These are phyloP conservation scores for Cheirogaleus major DNA, from an alignment of 2,797 vertebrate species.

Conservation along the genomic window DNA sequence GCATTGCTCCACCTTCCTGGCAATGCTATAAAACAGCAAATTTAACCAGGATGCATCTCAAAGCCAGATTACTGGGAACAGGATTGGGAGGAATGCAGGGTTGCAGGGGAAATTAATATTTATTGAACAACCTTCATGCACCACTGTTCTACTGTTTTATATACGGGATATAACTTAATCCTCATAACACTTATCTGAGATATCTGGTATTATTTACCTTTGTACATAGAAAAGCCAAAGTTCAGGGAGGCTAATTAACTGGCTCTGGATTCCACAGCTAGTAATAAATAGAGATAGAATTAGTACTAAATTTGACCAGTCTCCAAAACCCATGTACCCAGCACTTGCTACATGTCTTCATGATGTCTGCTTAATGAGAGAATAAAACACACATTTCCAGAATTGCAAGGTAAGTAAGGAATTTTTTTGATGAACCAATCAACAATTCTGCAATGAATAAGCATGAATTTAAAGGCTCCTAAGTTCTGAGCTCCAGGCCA, in stretches of 20 bases:
- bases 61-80: background rate
- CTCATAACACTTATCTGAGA: background rate
- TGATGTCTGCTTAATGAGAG: background rate
- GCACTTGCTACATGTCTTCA: background rate
- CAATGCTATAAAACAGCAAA: conserved; percentile 1
- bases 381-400: conserved; percentile 10
- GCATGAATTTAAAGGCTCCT: background rate
- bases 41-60: background rate
- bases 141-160: conserved; percentile 56
- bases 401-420: background rate
- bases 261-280: background rate
- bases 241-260: conserved; percentile 27
- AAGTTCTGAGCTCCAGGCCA: background rate
- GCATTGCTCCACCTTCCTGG: background rate
- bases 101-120: conserved; percentile 55
- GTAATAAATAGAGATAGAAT: conserved; percentile 37
- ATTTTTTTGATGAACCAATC: background rate
- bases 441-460: background rate
- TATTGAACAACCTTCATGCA: conserved; percentile 40
- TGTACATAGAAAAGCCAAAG: conserved; percentile 47
- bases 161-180: conserved; percentile 37
- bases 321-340: background rate
- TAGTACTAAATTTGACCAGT: background rate
- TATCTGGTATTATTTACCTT: conserved; percentile 40
- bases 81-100: background rate